Evolutionary conservation across 92 coral and sea anemone genomes (phyloP), one percentile per base, ranked within the genome.

Genomic region (Phymanthus crucifer): DNA sequence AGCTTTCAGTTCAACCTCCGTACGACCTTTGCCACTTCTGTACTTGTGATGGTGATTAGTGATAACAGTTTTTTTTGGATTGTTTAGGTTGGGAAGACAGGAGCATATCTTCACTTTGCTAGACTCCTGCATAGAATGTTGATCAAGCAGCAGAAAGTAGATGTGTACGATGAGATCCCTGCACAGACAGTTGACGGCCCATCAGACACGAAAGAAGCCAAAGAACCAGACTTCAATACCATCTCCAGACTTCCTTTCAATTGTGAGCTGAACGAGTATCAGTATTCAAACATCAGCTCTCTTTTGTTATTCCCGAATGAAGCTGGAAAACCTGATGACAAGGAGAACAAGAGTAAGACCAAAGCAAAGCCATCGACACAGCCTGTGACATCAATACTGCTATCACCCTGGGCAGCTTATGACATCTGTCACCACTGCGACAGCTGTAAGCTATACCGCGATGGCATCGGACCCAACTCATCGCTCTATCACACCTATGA

Each of bases 401-500:
- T 95, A 29, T 91, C 97, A 64, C 61, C 80, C 4, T 90, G 89
- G 91, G 87, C 92, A 0, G 95, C 99, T 31, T 90, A 90, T 72
- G 99, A 95, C 47, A 85, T 88, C 0, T 95, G 92, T 57, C 99
- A 95, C 66, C 99, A 95, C 78, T 95, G 99, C 74, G 99, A 95
- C 83, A 84, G 87, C 58, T 95, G 99, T 83, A 95, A 93, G 61
- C 84, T 79, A 48, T 95, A 93, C 85, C 99, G 99, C 68, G 99
- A 95, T 33, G 95, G 95, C 78, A 71, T 93, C 86, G 98, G 95
- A 11, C 91, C 98, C 1, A 90, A 86, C 75, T 78, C 91, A 46
- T 86, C 95, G 23, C 76, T 83, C 81, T 84, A 92, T 47, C 82
- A 87, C 81, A 83, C 66, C 58, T 87, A 84, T 74, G 84, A 83